These are phyloP conservation scores for Oenanthe oenanthe DNA, from an alignment of 2,113 vertebrate genomes.

Conservation along the genomic window DNA sequence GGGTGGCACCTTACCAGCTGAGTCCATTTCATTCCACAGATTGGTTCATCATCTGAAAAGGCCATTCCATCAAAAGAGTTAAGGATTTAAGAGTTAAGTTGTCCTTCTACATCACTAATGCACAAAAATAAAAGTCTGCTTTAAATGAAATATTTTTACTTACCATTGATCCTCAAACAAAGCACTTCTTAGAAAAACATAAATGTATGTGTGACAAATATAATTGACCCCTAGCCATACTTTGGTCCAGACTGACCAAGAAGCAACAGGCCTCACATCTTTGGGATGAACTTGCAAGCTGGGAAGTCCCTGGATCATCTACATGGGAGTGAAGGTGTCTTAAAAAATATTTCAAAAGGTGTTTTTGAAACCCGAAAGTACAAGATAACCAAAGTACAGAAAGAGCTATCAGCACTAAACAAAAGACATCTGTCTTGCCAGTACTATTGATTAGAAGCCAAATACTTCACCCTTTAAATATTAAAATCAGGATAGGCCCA, in stretches of 20 bases:
- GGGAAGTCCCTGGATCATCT: background rate
- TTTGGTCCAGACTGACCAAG: background rate
- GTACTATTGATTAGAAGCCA: background rate
- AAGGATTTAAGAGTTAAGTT: background rate
- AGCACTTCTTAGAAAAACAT: background rate
- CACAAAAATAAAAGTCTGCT: background rate
- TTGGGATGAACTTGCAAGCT: background rate
- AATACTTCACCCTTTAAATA: background rate
- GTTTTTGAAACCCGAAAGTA: background rate
- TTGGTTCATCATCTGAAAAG: background rate
- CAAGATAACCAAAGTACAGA: background rate
- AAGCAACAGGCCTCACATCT: background rate
- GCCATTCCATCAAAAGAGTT: background rate
- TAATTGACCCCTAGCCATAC: background rate
- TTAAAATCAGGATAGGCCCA: background rate
- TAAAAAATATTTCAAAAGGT: background rate
- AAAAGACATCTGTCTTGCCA: background rate
- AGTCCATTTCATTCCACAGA: background rate
- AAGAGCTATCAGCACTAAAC: background rate
- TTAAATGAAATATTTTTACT: background rate
- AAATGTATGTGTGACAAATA: background rate
- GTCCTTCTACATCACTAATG: background rate
- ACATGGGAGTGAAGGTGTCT: background rate
- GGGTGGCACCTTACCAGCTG: background rate
- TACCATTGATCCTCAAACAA: background rate